Conservation (phyloP, 2,797 vertebrate species). For the Macroramphosus scolopax region DNA sequence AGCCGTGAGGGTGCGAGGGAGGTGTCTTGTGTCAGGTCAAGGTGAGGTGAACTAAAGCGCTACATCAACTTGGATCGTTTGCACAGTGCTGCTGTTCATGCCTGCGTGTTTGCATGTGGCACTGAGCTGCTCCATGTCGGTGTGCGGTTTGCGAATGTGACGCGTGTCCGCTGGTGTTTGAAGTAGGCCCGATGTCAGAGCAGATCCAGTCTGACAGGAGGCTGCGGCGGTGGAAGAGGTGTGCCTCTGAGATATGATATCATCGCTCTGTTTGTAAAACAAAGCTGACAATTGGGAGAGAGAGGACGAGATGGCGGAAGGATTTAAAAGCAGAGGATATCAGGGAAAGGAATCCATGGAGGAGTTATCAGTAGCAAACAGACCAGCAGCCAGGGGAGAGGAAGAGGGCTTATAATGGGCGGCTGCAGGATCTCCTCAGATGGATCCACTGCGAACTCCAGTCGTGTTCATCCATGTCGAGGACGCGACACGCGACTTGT, state of each 20-base stretch:
- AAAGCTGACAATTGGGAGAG: slow-evolving; percentile 56
- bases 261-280: slow-evolving; percentile 59
- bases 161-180: slow-evolving; percentile 22
- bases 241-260: slow-evolving; percentile 60
- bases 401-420: slow-evolving; percentile 15
- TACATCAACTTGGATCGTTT: slow-evolving; percentile 17
- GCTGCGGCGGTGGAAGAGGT: slow-evolving; percentile 33
- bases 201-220: slow-evolving; percentile 58
- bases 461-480: slow-evolving; percentile 9
- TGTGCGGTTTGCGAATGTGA: neutral
- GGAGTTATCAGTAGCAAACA: slow-evolving; percentile 57
- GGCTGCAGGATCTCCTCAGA: slow-evolving; percentile 16
- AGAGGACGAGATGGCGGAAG: slow-evolving; percentile 19
- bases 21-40: slow-evolving; percentile 51
- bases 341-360: slow-evolving; percentile 35
- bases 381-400: slow-evolving; percentile 39
- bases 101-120: slow-evolving; percentile 3
- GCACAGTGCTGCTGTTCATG: slow-evolving; percentile 12
- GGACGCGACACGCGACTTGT: slow-evolving; percentile 2
- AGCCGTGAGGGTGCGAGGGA: slow-evolving; percentile 21
- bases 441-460: neutral
- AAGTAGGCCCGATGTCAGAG: slow-evolving; percentile 32
- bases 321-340: slow-evolving; percentile 50
- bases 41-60: slow-evolving; percentile 35
- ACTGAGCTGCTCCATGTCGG: slow-evolving; percentile 4